phyloP scores from a whole-genome alignment of 2,797 vertebrate species.

The Psittacula derbiana region DNA sequence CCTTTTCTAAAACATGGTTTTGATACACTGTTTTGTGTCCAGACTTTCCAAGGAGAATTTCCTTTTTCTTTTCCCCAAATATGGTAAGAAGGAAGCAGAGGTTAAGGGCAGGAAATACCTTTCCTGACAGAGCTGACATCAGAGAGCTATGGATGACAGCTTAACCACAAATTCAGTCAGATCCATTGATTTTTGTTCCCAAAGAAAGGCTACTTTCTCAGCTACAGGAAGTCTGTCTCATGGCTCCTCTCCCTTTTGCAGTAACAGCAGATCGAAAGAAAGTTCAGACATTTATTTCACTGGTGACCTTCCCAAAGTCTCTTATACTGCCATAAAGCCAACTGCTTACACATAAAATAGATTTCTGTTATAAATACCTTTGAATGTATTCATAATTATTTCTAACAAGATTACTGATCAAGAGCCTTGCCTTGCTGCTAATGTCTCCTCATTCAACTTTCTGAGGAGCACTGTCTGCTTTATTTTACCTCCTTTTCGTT shows the following conservation, averaged over 20 bases:
- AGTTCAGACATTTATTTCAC: conserved; percentile 59
- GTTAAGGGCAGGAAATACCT: neutral
- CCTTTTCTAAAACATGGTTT: rapidly evolving
- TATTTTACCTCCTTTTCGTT: neutral
- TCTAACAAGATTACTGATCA: conserved; percentile 13
- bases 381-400: conserved; percentile 23
- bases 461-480: neutral
- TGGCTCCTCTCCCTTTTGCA: neutral
- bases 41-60: neutral
- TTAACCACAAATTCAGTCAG: neutral
- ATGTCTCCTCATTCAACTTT: neutral
- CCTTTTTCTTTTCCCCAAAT: neutral
- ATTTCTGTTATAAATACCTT: conserved; percentile 24
- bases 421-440: conserved; percentile 14
- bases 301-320: neutral
- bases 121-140: neutral
- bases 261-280: conserved; percentile 35
- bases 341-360: conserved; percentile 1
- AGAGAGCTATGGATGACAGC: neutral
- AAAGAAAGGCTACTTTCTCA: neutral
- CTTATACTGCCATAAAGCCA: conserved; percentile 27
- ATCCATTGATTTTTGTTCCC: neutral
- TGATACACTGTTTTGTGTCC: neutral
- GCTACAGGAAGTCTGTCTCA: neutral
- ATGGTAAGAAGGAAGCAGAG: neutral